Evolutionary conservation across 2,888 invertebrate species (phyloP).

Genomic region (Acrobasis repandana): DNA sequence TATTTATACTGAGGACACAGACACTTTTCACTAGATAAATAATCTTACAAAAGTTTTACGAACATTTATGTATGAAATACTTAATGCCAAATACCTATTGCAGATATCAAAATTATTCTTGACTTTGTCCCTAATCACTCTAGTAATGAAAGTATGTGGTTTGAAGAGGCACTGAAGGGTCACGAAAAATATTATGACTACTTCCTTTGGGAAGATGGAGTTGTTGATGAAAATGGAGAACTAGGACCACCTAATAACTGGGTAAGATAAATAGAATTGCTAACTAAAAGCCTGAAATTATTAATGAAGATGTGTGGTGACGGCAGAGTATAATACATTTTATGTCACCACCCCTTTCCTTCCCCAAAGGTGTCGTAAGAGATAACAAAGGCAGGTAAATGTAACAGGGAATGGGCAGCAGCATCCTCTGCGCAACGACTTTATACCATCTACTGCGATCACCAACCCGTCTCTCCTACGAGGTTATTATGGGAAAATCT

Average conservation of each 20-base stretch:
- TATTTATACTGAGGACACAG: too few relatives aligned
- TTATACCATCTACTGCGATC: too few relatives aligned
- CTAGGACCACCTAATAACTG: conserved; percentile 88
- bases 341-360: too few relatives aligned
- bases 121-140: conserved; percentile 90
- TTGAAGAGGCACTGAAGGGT: conserved; percentile 85
- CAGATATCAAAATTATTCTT: conserved; percentile 84
- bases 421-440: too few relatives aligned
- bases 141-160: conserved; percentile 93
- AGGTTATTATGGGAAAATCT: too few relatives aligned
- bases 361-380: too few relatives aligned
- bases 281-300: conserved; percentile 15
- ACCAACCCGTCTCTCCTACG: too few relatives aligned
- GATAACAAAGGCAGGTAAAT: too few relatives aligned
- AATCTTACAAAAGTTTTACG: background rate
- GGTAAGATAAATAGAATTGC: conserved; percentile 73
- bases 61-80: background rate
- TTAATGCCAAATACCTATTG: conserved; percentile 30
- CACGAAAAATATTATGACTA: conserved; percentile 87
- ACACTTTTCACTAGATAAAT: too few relatives aligned
- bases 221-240: conserved; percentile 67
- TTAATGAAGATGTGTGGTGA: too few relatives aligned
- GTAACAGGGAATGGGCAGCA: too few relatives aligned
- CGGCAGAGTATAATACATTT: too few relatives aligned
- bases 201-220: conserved; percentile 89